A percentile compares a stretch with the other conserved stretches of the same genome.
These are phyloP conservation scores for Anguilla anguilla DNA, from an alignment of 2,797 vertebrate genomes.

Conservation along the genomic window DNA sequence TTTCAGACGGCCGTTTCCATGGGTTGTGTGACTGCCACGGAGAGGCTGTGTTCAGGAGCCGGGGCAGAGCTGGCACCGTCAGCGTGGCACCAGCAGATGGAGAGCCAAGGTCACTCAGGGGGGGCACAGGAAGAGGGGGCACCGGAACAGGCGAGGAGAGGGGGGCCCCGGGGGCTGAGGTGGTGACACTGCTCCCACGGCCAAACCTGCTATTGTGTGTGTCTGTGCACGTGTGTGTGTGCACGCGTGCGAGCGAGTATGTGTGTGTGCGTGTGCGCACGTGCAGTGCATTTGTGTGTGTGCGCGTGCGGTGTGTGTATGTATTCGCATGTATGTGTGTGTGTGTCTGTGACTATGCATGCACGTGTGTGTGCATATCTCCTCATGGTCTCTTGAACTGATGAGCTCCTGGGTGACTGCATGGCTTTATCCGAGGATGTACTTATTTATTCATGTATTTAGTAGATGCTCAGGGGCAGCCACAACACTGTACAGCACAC, in stretches of 20 bases:
- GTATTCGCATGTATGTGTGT: constrained; percentile 23
- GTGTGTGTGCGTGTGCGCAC: neutral
- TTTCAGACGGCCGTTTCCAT: neutral
- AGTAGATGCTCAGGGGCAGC: no score
- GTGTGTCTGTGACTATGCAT: constrained; percentile 17
- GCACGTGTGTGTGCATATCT: no score
- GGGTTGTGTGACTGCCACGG: neutral
- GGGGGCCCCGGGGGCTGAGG: neutral
- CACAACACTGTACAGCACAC: no score
- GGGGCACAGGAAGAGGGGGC: neutral
- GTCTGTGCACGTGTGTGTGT: neutral
- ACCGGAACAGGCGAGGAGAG: neutral
- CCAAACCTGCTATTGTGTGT: no score
- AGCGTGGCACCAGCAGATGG: neutral
- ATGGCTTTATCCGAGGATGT: no score
- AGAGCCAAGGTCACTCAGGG: neutral
- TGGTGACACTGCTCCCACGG: no score
- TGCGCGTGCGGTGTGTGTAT: neutral
- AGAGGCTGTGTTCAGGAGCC: neutral
- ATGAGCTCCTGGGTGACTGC: no score
- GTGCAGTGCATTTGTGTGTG: no score
- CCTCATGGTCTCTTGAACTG: no score
- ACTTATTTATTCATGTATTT: no score
- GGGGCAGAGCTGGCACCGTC: neutral
- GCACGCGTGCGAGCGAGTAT: neutral